Evolutionary conservation across 2,797 vertebrate genomes (phyloP).

Genomic region (Aselliscus stoliczkanus): DNA sequence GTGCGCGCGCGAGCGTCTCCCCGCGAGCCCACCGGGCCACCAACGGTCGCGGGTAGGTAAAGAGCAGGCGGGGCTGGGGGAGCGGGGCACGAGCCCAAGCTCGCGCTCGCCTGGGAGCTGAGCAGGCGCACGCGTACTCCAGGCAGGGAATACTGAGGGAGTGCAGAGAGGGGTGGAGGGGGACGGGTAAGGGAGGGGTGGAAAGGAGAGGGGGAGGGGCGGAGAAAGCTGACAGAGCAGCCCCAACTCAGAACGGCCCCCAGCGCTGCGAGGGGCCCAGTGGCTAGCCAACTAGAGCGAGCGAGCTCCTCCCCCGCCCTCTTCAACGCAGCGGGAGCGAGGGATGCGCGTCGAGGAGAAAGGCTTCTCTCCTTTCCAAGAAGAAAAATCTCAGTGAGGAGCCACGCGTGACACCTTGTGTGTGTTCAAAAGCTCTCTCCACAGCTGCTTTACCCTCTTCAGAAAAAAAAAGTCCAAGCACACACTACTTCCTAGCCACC

Average conservation of each 20-base stretch:
- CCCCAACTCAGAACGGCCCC: not conserved
- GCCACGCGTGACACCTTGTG: not conserved
- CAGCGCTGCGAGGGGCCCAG: not conserved
- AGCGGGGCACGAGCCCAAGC: conserved; percentile 34
- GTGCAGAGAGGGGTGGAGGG: not conserved
- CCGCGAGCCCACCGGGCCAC: conserved; percentile 58
- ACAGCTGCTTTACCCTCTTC: not conserved
- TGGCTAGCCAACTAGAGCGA: conserved; percentile 26
- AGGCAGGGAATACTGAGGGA: conserved; percentile 47
- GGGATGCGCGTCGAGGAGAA: conserved; percentile 56
- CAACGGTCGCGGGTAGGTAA: not conserved
- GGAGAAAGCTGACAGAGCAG: conserved; percentile 26
- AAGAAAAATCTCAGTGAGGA: conserved; percentile 9
- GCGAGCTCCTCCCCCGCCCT: conserved; percentile 33
- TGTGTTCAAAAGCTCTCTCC: not conserved
- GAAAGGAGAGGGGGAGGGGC: conserved; percentile 49
- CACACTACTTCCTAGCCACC: conserved; percentile 14
- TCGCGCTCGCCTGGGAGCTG: conserved; percentile 40
- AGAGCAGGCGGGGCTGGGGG: conserved; percentile 32
- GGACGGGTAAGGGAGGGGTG: not conserved
- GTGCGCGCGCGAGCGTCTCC: conserved; percentile 48
- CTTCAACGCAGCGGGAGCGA: conserved; percentile 25
- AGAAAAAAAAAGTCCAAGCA: not conserved
- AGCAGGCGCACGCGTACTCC: conserved; percentile 67
- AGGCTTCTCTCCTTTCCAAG: not conserved